phyloP scores from a whole-genome alignment of 2,797 vertebrate genomes.

The Poeciliopsis presidionis region DNA sequence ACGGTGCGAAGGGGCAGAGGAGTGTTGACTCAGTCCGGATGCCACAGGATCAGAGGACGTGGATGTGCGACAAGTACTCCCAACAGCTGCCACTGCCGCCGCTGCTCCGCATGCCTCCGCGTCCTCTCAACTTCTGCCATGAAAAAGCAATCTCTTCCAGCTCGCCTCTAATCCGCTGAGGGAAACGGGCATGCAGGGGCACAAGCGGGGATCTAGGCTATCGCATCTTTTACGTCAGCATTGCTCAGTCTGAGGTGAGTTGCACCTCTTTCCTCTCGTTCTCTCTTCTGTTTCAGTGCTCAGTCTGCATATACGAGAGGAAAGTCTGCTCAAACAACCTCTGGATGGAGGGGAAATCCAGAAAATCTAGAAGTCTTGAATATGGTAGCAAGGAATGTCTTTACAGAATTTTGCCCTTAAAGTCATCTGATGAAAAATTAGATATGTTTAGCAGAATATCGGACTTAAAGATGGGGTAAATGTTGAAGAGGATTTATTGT shows the following conservation, averaged over 20 bases:
- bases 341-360: conserved; percentile 42
- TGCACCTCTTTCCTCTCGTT: conserved; percentile 51
- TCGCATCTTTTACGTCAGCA: conserved; percentile 81
- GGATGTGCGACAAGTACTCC: conserved; percentile 79
- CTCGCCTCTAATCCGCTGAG: conserved; percentile 73
- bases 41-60: conserved; percentile 74
- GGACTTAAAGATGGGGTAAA: conserved; percentile 26
- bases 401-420: conserved; percentile 40
- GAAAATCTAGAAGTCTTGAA: conserved; percentile 51
- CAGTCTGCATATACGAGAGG: conserved; percentile 29
- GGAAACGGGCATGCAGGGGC: conserved; percentile 80
- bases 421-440: conserved; percentile 46
- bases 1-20: conserved; percentile 51
- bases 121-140: conserved; percentile 73
- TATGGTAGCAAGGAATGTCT: conserved; percentile 44
- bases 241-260: conserved; percentile 88
- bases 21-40: conserved; percentile 68
- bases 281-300: conserved; percentile 60
- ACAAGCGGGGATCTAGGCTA: conserved; percentile 76
- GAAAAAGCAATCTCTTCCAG: conserved; percentile 64
- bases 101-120: conserved; percentile 34
- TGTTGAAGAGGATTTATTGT: conserved; percentile 30
- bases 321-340: conserved; percentile 52
- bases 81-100: conserved; percentile 59
- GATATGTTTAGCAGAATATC: conserved; percentile 44